Percentiles rank a stretch among this genome's conserved stretches.
Evolutionary conservation across 2,113 vertebrate genomes (phyloP).

Genomic region (Dromaius novaehollandiae): DNA sequence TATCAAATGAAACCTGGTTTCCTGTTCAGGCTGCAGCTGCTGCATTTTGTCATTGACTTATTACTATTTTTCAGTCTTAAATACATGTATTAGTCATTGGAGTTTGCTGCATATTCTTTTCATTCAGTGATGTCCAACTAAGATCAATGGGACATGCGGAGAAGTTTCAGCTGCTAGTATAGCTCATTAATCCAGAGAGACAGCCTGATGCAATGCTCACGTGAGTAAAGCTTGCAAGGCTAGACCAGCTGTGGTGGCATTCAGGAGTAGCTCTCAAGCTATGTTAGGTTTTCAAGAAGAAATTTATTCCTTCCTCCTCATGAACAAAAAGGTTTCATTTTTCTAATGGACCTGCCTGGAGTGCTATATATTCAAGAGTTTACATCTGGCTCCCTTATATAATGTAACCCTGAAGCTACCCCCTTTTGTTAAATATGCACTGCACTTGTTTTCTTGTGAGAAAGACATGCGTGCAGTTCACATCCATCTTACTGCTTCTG

Average conservation of each 20-base stretch:
- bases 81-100: not conserved
- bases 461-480: not conserved
- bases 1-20: not conserved
- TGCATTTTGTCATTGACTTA: not conserved
- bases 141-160: not conserved
- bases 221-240: not conserved
- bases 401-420: not conserved
- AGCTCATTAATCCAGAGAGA: not conserved
- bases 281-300: not conserved
- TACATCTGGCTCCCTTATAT: not conserved
- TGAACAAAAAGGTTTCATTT: not conserved
- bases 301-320: not conserved
- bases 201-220: rapidly evolving
- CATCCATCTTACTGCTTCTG: not conserved
- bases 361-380: not conserved
- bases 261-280: not conserved
- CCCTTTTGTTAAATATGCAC: not conserved
- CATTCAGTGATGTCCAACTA: not conserved
- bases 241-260: not conserved
- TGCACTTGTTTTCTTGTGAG: slow-evolving; percentile 33
- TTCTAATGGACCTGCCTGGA: not conserved
- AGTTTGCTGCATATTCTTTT: not conserved
- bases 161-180: not conserved
- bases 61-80: slow-evolving; percentile 1
- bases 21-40: not conserved